Base-by-base conservation (phyloP, 2,113 vertebrate species). In the Eulemur rufifrons region DNA sequence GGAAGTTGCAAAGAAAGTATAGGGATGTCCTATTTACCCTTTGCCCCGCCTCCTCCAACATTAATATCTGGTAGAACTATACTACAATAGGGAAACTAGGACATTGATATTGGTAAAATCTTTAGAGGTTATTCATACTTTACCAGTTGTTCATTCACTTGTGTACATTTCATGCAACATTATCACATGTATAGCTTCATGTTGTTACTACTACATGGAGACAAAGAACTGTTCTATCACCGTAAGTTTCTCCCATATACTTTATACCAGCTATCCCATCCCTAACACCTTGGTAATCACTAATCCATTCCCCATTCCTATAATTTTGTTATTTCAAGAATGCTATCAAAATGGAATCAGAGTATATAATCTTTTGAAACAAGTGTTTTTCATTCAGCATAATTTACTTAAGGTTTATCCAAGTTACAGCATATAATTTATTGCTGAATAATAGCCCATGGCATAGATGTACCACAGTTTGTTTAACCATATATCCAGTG, bases 11-110 rank as follows among this genome's bases (percentile, higher is more conserved):
- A 50, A 87, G n/a, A n/a, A 52, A 9, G 6, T 34, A 27, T 3
- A 45, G 3, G 5, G 50, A 34, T 68, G 29, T 42, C 14, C 5
- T 18, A 8, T 66, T 39, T 0, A n/a, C 10, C n/a, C 23, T 45
- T 81, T 3, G 52, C 0, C 6, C 12, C 52, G 5, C 3, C 27
- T 45, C 8, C 68, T 2, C 23, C 13, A 15, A 1, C 25, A 20
- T 32, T 56, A 59, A n/a, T 12, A 45, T 69, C 27, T 52, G 66
- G 0, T 20, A n/a, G 29, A 73, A 80, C 5, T 73, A 32, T 13
- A 52, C 21, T 37, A 34, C 1, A 91, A 37, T 34, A 56, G 59
- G 9, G n/a, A 37, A 88, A 77, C 7, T 12, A 66, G 73, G 34
- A 89, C 73, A 80, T 6, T 78, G 37, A 64, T 0, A 29, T 5